Evolutionary conservation across 2,888 invertebrate species (phyloP), one percentile per base, ranked within the genome.

Genomic region (Pandemis heparana): DNA sequence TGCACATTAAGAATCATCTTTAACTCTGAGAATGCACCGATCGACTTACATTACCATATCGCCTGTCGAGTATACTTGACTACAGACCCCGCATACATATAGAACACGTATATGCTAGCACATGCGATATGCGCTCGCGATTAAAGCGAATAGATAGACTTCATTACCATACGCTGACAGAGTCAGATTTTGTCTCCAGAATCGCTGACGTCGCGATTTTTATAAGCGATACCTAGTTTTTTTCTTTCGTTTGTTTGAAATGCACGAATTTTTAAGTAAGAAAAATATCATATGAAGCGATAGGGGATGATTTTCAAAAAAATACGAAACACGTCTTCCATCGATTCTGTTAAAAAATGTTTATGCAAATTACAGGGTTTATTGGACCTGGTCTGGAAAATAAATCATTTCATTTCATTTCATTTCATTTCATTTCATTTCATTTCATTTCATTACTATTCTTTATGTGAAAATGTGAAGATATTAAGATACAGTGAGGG

Each of bases 1-100:
- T 89, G 89, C 87, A 86, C 90, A 89, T 90, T 92, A 92, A 89
- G 89, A 88, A 89, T 89, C 91, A 89, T 92, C 91, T 90, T 88
- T 86, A 88, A 87, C 83, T 85, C 79, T 82, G 68, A 85, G 89
- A 88, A 88, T 89, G 88, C 87, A 82, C 85, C 87, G 90, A 90
- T 90, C 89, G 89, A 83, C 84, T 87, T 87, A 85, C 90, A 92
- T 92, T 92, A 91, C 89, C 92, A 92, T 92, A 92, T 85, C 84
- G 85, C 85, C 82, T 81, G 83, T 84, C 83, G 87, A 88, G 87
- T 78, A 85, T 87, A 83, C 90, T 91, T 79, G 82, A 85, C 82
- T 80, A 79, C 87, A 88, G 87, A 83, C 88, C 60, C 77, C 60
- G 51, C 61, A 62, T 61, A 14, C 38, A 48, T 39, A 32, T 48